Base-by-base conservation (phyloP, 1,140 invertebrate species). In the Drosophila rhopaloa region DNA sequence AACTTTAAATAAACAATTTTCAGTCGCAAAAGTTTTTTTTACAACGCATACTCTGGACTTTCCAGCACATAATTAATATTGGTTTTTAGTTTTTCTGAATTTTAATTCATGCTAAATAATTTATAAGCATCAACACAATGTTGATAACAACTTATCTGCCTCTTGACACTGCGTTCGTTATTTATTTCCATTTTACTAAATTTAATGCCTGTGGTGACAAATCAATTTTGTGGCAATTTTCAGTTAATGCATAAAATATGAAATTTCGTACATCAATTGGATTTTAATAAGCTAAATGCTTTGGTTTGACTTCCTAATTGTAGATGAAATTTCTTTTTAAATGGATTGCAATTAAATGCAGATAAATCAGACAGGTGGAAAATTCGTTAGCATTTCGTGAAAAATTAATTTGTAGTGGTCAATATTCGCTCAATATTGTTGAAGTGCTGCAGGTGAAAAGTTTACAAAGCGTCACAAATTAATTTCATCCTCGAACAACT, bases 1-100 rank as follows among this genome's bases (percentile, higher is more conserved):
- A 76, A 77, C 62, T 76, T 77, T 40, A 63, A 75, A 70, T 61
- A 79, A 86, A 82, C 66, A 76, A 60, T 63, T 50, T 48, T 62
- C 13, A 41, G 24, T 16, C 10, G 13, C 16, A 46, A 44, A 71
- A 56, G 24, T 54, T 72, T 71, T 57, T 13, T 35, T 37, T 32
- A 38, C 19, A 37, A 24, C 38, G 35, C 11, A n/a, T 24, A 14
- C 46, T 43, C 27, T 32, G 56, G 19, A 53, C 48, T 71, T 81
- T 48, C 13, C 27, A 27, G 48, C 59, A 66, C 38, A 66, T 58
- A 79, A 79, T 70, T 58, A 62, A 65, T 70, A 74, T 82, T 63
- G 48, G 50, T 59, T 41, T 65, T 61, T 74, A 55, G 54, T 63
- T 74, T 74, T 50, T 56, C 10, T 10, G 50, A 19, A 24, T 50